Evolutionary conservation across 2,888 invertebrate genomes (phyloP).

Genomic region (Autographa gamma): DNA sequence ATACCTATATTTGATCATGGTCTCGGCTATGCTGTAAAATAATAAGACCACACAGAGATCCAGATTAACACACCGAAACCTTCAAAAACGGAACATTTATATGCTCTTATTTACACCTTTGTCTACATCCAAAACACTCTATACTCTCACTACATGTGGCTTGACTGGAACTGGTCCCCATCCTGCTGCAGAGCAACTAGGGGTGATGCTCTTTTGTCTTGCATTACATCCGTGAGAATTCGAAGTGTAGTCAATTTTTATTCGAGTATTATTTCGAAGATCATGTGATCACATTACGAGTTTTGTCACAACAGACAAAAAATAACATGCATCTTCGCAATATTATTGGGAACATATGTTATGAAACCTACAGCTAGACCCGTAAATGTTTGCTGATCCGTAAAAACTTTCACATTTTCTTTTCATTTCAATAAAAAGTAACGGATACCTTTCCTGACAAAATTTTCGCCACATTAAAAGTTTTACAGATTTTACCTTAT

Average conservation of each 20-base stretch:
- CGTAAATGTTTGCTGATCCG: too few species aligned
- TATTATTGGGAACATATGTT: too few species aligned
- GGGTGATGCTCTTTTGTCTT: not conserved
- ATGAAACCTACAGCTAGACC: too few species aligned
- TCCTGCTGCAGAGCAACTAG: not conserved
- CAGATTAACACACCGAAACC: too few species aligned
- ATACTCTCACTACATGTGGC: not conserved
- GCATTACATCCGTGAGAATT: not conserved
- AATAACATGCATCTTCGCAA: too few species aligned
- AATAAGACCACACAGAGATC: too few species aligned
- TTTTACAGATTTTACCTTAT: not conserved
- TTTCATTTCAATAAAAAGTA: not conserved
- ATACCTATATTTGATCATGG: too few species aligned
- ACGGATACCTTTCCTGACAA: not conserved
- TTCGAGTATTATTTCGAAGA: not conserved
- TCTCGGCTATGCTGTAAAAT: too few species aligned
- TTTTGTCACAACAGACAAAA: too few species aligned
- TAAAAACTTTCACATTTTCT: too few species aligned
- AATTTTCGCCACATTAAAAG: not conserved
- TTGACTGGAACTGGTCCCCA: not conserved
- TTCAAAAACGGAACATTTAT: too few species aligned
- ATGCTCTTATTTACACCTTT: not conserved
- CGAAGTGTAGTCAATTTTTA: not conserved
- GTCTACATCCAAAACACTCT: not conserved
- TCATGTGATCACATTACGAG: too few species aligned